Conservation (phyloP, 2,113 vertebrate species). For the Clupea harengus region DNA sequence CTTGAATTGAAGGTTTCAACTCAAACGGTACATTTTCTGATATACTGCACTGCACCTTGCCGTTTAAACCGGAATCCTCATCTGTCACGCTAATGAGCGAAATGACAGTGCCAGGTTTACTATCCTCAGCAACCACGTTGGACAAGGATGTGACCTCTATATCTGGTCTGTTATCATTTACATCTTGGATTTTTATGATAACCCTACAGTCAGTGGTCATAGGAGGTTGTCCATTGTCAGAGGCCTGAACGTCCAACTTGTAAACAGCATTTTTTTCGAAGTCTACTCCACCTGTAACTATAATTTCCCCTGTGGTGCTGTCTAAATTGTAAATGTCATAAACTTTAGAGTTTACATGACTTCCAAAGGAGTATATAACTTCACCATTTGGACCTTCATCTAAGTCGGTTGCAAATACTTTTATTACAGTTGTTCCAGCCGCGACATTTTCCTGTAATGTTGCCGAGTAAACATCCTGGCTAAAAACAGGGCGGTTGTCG, state of each 20-base stretch:
- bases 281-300: slow-evolving; percentile 32
- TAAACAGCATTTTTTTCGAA: slow-evolving; percentile 34
- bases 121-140: slow-evolving; percentile 55
- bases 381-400: slow-evolving; percentile 46
- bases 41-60: slow-evolving; percentile 55
- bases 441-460: slow-evolving; percentile 33
- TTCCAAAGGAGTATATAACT: slow-evolving; percentile 36
- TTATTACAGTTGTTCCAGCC: slow-evolving; percentile 23
- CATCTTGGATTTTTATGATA: slow-evolving; percentile 58
- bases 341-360: neutral
- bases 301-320: slow-evolving; percentile 32
- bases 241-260: slow-evolving; percentile 34
- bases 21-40: slow-evolving; percentile 57
- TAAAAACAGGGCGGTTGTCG: slow-evolving; percentile 42
- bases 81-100: slow-evolving; percentile 65
- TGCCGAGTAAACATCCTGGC: slow-evolving; percentile 32
- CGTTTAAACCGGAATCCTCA: slow-evolving; percentile 61
- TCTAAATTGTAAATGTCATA: slow-evolving; percentile 32
- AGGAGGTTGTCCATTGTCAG: slow-evolving; percentile 48
- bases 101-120: slow-evolving; percentile 56
- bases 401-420: slow-evolving; percentile 28
- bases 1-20: slow-evolving; percentile 60
- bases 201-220: slow-evolving; percentile 55
- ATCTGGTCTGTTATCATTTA: slow-evolving; percentile 67
- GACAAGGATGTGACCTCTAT: slow-evolving; percentile 67